These are phyloP conservation scores for Hydroisotoma schaefferi DNA, from an alignment of 2,888 invertebrate genomes.

Conservation along the genomic window DNA sequence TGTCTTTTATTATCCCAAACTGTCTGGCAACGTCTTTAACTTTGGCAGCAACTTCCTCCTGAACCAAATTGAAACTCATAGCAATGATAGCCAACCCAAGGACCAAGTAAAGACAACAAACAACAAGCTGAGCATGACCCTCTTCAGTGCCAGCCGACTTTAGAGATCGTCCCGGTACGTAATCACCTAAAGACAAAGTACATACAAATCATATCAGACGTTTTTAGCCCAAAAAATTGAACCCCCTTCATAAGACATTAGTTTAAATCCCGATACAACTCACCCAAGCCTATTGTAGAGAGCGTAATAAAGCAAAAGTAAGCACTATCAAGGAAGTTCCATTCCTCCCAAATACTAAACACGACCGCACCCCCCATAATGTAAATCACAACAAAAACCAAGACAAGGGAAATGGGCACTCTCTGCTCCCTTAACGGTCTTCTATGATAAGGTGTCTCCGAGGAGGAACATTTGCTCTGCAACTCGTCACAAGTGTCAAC, in stretches of 20 bases:
- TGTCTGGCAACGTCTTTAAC: constrained; percentile 68
- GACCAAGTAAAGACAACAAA: constrained; percentile 74
- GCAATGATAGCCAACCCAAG: constrained; percentile 76
- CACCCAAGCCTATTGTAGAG: constrained; percentile 75
- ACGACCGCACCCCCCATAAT: constrained; percentile 71
- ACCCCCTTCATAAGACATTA: background rate
- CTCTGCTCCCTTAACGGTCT: constrained; percentile 45
- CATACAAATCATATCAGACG: too few relatives aligned
- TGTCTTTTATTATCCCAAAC: constrained; percentile 64
- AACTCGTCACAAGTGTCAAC: constrained; percentile 52
- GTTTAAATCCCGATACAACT: background rate
- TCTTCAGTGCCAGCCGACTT: constrained; percentile 42
- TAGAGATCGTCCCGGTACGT: constrained; percentile 60
- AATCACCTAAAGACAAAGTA: constrained; percentile 16
- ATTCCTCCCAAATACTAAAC: constrained; percentile 75
- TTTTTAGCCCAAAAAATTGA: too few relatives aligned
- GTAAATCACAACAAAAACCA: constrained; percentile 68
- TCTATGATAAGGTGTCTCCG: constrained; percentile 50
- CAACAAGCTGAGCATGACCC: constrained; percentile 69
- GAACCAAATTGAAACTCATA: constrained; percentile 78
- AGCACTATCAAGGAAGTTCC: constrained; percentile 74
- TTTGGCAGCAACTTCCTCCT: constrained; percentile 72
- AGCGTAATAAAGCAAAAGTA: constrained; percentile 82
- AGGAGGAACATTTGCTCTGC: constrained; percentile 50
- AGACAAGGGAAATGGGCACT: constrained; percentile 64